Conservation (phyloP, 2,797 vertebrate species). For the Myripristis murdjan region DNA sequence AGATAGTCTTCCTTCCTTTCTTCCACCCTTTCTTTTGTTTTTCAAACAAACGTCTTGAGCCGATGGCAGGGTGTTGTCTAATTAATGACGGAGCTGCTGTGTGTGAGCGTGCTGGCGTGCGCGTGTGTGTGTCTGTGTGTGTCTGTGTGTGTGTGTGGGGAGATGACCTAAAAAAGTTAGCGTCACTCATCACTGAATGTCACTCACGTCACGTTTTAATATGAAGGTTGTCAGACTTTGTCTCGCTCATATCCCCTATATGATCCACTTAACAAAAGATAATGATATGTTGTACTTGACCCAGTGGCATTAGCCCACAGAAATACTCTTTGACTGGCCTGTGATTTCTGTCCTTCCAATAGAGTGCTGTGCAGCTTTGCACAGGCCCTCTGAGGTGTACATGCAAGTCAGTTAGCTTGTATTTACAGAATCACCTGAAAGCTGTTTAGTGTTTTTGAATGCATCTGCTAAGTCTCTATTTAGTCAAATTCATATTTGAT, state of each 20-base stretch:
- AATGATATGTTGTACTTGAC: constrained; percentile 63
- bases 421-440: no score
- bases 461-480: no score
- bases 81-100: no score
- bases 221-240: constrained; percentile 61
- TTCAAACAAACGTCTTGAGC: constrained; percentile 74
- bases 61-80: constrained; percentile 73
- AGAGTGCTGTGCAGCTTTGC: background rate
- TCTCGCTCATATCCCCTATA: constrained; percentile 28
- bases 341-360: constrained; percentile 35
- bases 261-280: constrained; percentile 35
- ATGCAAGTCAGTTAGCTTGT: no score
- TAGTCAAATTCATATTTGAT: no score
- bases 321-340: constrained; percentile 30
- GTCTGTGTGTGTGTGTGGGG: constrained; percentile 17
- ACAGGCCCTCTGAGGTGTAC: no score
- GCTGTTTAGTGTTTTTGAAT: constrained; percentile 2
- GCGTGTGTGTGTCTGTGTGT: constrained; percentile 37
- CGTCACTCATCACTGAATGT: constrained; percentile 63
- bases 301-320: constrained; percentile 31
- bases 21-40: constrained; percentile 69
- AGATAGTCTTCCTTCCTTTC: constrained; percentile 56
- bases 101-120: no score
- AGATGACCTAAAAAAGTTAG: constrained; percentile 76
- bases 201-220: constrained; percentile 59